These are phyloP conservation scores for Nephrotoma guestfalica DNA, from an alignment of 2,888 invertebrate genomes.

Conservation along the genomic window DNA sequence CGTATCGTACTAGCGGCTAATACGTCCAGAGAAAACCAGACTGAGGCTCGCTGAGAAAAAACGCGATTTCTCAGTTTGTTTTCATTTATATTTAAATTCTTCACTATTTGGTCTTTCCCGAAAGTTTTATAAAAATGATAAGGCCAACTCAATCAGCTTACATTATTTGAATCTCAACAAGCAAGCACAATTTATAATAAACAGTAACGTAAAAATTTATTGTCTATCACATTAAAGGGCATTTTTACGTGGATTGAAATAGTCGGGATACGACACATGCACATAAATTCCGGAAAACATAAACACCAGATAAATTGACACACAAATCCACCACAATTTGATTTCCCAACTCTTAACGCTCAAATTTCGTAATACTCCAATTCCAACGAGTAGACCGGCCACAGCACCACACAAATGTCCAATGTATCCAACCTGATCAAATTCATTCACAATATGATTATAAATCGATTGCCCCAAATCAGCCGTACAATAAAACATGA, in stretches of 20 bases:
- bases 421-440: constrained; percentile 78
- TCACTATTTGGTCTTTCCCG: too few relatives aligned
- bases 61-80: too few relatives aligned
- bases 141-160: too few relatives aligned
- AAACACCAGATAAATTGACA: constrained; percentile 51
- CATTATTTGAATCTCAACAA: too few relatives aligned
- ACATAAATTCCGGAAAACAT: constrained; percentile 59
- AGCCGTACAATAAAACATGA: constrained; percentile 61
- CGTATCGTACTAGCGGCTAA: too few relatives aligned
- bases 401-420: constrained; percentile 88
- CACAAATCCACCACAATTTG: constrained; percentile 65
- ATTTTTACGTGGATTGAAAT: constrained; percentile 24
- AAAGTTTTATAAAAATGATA: too few relatives aligned
- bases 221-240: too few relatives aligned
- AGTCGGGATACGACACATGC: constrained; percentile 49
- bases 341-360: constrained; percentile 68
- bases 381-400: constrained; percentile 56
- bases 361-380: constrained; percentile 71
- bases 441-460: constrained; percentile 55
- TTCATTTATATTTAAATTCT: too few relatives aligned
- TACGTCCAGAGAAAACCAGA: too few relatives aligned
- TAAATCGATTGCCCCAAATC: constrained; percentile 88
- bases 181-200: too few relatives aligned
- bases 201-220: too few relatives aligned
- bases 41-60: too few relatives aligned